A percentile compares a stretch with the other conserved stretches of the same genome.
Conservation (phyloP, 2,888 invertebrate genomes). For the Parnassius apollo region DNA sequence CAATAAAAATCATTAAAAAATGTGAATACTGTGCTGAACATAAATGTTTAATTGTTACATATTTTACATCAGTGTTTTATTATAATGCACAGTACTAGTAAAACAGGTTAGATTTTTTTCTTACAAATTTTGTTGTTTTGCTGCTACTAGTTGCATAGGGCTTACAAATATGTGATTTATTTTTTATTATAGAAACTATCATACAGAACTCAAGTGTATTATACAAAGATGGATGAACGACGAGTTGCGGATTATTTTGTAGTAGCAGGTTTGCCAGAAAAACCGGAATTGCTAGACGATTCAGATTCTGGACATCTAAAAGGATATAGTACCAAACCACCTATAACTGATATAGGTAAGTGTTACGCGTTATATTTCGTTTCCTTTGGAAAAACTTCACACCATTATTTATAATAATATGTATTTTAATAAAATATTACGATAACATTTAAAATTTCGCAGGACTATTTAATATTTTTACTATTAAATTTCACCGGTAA, state of each 20-base stretch:
- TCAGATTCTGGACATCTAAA: slow-evolving; percentile 92
- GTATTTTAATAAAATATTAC: no score
- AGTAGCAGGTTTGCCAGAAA: slow-evolving; percentile 95
- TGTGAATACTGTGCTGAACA: slow-evolving; percentile 10
- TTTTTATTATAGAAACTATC: slow-evolving; percentile 41
- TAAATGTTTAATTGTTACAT: background rate
- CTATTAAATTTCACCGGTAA: no score
- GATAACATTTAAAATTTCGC: no score
- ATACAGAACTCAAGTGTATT: slow-evolving; percentile 37
- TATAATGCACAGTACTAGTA: slow-evolving; percentile 25
- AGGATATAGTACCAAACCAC: slow-evolving; percentile 90
- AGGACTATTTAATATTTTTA: no score
- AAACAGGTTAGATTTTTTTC: slow-evolving; percentile 41
- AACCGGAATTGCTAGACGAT: slow-evolving; percentile 88
- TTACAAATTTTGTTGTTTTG: slow-evolving; percentile 29
- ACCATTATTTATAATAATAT: no score
- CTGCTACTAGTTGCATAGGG: slow-evolving; percentile 32
- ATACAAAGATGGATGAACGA: slow-evolving; percentile 87
- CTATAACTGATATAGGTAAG: slow-evolving; percentile 96
- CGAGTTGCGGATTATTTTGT: slow-evolving; percentile 99
- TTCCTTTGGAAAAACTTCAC: no score
- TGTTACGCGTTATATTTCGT: slow-evolving; percentile 17
- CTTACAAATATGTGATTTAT: slow-evolving; percentile 30
- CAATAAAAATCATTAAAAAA: slow-evolving; percentile 11
- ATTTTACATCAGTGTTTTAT: slow-evolving; percentile 26